Evolutionary conservation across 2,888 invertebrate genomes (phyloP).

Genomic region (Cordilura impudica): DNA sequence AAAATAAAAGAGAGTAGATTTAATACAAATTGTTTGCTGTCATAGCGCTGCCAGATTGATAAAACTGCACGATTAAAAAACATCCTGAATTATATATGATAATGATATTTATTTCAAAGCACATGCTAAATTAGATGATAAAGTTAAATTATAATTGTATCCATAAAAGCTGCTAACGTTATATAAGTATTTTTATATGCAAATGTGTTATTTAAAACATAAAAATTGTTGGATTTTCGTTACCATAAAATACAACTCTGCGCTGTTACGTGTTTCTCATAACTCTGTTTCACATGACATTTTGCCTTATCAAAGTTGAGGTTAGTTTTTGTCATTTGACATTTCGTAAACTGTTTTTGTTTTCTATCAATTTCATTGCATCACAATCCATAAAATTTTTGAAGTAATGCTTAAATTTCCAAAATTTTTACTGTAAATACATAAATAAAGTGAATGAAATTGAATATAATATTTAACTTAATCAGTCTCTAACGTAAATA

Average conservation of each 20-base stretch:
- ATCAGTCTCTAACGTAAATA: slow-evolving; percentile 23
- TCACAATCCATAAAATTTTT: slow-evolving; percentile 52
- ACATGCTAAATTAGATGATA: too few relatives aligned
- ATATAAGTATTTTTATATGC: too few relatives aligned
- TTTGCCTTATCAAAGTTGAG: slow-evolving; percentile 56
- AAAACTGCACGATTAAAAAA: too few relatives aligned
- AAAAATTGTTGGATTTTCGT: too few relatives aligned
- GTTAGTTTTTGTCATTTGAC: slow-evolving; percentile 60
- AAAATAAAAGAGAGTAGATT: background rate
- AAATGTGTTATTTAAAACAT: too few relatives aligned
- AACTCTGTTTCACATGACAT: slow-evolving; percentile 21
- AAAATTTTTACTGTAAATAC: slow-evolving; percentile 20
- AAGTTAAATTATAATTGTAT: too few relatives aligned
- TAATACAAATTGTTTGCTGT: background rate
- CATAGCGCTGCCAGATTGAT: background rate
- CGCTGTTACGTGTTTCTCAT: background rate
- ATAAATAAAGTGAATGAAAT: slow-evolving; percentile 37
- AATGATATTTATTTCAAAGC: too few relatives aligned
- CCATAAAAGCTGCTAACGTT: too few relatives aligned
- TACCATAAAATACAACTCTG: background rate
- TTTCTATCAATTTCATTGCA: slow-evolving; percentile 61
- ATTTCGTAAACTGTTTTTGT: slow-evolving; percentile 21
- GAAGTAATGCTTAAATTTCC: slow-evolving; percentile 17
- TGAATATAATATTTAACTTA: background rate
- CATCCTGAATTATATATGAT: too few relatives aligned